These are phyloP conservation scores for Anabacerthia variegaticeps DNA, from an alignment of 2,797 vertebrate species.

Conservation along the genomic window DNA sequence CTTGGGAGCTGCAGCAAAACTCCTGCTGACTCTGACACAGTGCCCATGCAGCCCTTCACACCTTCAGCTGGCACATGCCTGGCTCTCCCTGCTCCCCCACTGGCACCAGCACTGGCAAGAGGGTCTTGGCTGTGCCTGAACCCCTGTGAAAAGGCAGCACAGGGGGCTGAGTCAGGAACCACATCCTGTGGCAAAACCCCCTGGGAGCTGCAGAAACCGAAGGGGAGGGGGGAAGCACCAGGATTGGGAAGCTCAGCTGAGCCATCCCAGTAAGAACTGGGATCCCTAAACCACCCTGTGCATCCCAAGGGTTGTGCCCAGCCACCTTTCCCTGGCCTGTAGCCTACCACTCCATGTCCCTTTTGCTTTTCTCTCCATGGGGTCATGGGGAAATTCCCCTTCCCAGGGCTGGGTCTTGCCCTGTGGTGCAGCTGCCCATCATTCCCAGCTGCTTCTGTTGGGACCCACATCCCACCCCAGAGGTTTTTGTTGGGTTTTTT, in stretches of 20 bases:
- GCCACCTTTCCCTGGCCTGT: accelerated
- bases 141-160: neutral
- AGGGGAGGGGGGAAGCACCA: accelerated
- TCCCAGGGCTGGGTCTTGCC: accelerated
- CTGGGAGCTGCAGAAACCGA: neutral
- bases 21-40: accelerated
- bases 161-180: neutral
- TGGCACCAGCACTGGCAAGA: accelerated
- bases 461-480: accelerated
- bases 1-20: accelerated
- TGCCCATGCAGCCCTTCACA: neutral
- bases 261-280: neutral
- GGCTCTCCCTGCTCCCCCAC: neutral
- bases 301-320: accelerated
- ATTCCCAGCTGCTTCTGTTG: neutral
- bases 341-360: accelerated
- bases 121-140: accelerated
- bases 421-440: accelerated
- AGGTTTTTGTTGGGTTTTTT: accelerated
- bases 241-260: neutral
- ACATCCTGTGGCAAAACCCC: neutral
- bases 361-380: neutral
- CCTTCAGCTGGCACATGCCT: accelerated
- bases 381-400: neutral
- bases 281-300: accelerated